Evolutionary conservation across 2,113 vertebrate genomes (phyloP).

Genomic region (Synchiropus splendidus): DNA sequence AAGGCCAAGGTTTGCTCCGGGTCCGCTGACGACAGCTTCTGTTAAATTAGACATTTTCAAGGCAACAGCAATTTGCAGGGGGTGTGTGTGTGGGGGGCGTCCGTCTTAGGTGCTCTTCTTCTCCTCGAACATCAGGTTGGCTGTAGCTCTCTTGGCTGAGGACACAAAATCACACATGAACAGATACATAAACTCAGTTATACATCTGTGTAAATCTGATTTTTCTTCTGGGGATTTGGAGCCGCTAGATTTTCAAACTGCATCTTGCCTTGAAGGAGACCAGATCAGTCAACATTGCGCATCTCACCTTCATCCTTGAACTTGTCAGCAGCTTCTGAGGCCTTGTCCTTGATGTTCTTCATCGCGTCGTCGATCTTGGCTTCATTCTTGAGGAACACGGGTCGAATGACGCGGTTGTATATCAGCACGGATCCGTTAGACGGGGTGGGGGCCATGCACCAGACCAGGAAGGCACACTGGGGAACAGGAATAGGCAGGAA

Average conservation of each 20-base stretch:
- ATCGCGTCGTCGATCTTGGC: constrained; percentile 72
- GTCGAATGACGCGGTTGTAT: constrained; percentile 80
- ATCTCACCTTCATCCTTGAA: constrained; percentile 81
- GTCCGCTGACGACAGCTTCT: too few species aligned
- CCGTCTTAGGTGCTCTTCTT: constrained; percentile 79
- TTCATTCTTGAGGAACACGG: constrained; percentile 86
- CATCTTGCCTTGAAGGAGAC: too few species aligned
- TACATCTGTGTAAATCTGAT: too few species aligned
- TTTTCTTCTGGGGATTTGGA: too few species aligned
- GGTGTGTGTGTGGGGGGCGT: constrained; percentile 27
- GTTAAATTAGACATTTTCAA: constrained; percentile 34
- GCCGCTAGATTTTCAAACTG: too few species aligned
- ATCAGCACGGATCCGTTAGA: constrained; percentile 82
- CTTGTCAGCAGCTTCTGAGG: constrained; percentile 82
- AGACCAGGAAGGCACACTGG: constrained; percentile 88
- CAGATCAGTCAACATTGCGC: too few species aligned
- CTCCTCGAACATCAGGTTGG: constrained; percentile 90
- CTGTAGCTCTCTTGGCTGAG: constrained; percentile 86
- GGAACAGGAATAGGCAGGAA: background rate
- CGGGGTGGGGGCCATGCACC: constrained; percentile 91
- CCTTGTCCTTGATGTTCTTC: constrained; percentile 85
- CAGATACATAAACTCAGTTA: too few species aligned
- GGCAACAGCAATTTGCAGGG: constrained; percentile 58
- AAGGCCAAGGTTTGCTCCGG: too few species aligned
- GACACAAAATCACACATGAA: too few species aligned